These are phyloP conservation scores for Stratiomys singularior DNA, from an alignment of 2,888 invertebrate genomes.

Conservation along the genomic window DNA sequence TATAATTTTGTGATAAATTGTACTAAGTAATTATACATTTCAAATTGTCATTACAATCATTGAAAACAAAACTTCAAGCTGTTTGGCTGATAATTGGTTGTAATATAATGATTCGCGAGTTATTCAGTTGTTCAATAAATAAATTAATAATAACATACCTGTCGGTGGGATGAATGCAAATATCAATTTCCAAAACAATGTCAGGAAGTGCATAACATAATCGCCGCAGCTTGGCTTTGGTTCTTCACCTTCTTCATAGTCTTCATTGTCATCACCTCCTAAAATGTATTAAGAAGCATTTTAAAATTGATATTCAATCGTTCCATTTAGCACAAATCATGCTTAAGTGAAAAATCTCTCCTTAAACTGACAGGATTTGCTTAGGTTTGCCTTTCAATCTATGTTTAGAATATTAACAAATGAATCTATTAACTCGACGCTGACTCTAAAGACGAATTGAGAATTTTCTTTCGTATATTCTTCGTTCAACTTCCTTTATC, in stretches of 20 bases:
- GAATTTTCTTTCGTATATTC: no score
- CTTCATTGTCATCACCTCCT: slow-evolving; percentile 68
- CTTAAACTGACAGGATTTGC: no score
- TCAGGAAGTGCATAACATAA: slow-evolving; percentile 95
- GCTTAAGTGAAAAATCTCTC: no score
- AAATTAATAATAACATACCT: slow-evolving; percentile 76
- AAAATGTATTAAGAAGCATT: slow-evolving; percentile 43
- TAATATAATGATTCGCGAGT: no score
- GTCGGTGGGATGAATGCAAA: slow-evolving; percentile 99
- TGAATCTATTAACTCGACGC: slow-evolving; percentile 14
- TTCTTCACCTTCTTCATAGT: slow-evolving; percentile 69
- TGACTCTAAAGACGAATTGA: no score
- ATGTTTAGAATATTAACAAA: slow-evolving; percentile 1
- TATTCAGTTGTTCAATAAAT: neutral
- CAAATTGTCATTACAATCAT: neutral
- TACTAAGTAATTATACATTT: neutral
- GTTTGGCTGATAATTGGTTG: no score
- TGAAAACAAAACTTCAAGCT: neutral
- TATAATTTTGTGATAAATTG: neutral
- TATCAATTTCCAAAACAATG: slow-evolving; percentile 97
- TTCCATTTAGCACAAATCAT: no score
- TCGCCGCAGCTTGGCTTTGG: slow-evolving; percentile 87
- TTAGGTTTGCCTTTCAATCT: no score
- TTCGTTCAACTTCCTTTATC: neutral
- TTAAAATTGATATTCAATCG: no score